Base-by-base conservation (phyloP, 1,140 invertebrate species). In the Leptonema lineaticorne region DNA sequence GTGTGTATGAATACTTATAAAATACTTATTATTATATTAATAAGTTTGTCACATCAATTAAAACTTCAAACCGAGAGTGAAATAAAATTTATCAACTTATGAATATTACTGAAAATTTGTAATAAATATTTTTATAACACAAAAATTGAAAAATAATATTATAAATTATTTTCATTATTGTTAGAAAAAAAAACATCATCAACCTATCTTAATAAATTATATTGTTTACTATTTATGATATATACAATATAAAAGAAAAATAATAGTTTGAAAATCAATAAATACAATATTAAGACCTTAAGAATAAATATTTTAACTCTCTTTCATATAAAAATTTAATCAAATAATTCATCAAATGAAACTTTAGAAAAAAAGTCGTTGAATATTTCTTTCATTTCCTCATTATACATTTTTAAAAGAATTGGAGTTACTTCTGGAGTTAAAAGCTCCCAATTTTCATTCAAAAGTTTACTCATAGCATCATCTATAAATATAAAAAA, bases 281-380 rank as follows among this genome's bases (percentile, higher is more conserved):
- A 11, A 5, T 6, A 33, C 11, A 6, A 6, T 33, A 33, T 33
- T 33, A 33, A 33, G 11, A 11, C 11, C 30, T 33, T 33, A 11
- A 14, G 16, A 9, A 41, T 4, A 41, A 14, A 14, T 14, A 2
- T 41, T 33, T 33, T 33, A 6, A 33, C 37, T 14, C 9, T 14
- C 16, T 41, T 4, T 4, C 26, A 27, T 29, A 22, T n/a, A n/a
- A 20, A 59, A 59, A 28, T 59, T 16, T 29, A 14, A 0, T 37
- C 37, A 14, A 67, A 59, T 46, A 67, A 20, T 24, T 59, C 65
- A 45, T 67, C 30, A 37, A 33, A 59, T 11, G 56, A 9, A 41
- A 46, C 26, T 45, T 45, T 22, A 1, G 50, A 1, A 18, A 67
- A 60, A 26, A 59, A 27, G 7, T 24, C 29, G 33, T 67, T 67